Percentiles rank a stretch among this genome's conserved stretches.
Conservation (phyloP, 2,888 invertebrate genomes). For the Aleiodes alternator region DNA sequence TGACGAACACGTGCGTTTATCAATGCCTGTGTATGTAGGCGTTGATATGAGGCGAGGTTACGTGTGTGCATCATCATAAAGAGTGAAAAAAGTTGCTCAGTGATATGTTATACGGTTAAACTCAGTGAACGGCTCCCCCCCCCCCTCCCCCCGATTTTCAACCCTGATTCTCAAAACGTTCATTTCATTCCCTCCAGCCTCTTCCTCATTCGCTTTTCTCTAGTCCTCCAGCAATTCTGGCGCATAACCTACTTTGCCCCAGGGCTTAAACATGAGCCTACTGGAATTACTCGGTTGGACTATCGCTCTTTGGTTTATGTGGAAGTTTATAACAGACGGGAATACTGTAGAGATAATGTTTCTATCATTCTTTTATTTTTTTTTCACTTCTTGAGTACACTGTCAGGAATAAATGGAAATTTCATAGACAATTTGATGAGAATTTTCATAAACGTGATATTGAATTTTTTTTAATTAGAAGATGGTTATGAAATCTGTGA, state of each 20-base stretch:
- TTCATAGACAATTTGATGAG: too few relatives aligned
- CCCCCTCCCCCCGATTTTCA: slow-evolving; percentile 37
- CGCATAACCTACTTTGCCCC: slow-evolving; percentile 19
- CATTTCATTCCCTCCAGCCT: neutral
- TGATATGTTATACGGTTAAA: slow-evolving; percentile 36
- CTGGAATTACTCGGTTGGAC: slow-evolving; percentile 42
- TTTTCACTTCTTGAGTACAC: too few relatives aligned
- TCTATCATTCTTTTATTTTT: too few relatives aligned
- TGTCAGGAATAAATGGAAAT: too few relatives aligned
- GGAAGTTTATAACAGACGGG: too few relatives aligned
- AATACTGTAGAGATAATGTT: too few relatives aligned
- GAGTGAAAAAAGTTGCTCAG: slow-evolving; percentile 12
- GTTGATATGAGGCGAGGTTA: neutral
- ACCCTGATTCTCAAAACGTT: slow-evolving; percentile 24
- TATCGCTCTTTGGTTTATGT: too few relatives aligned
- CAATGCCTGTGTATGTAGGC: neutral
- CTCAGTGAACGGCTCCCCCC: slow-evolving; percentile 35
- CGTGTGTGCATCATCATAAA: slow-evolving; percentile 4
- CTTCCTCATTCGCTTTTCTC: neutral
- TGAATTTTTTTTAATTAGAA: too few relatives aligned
- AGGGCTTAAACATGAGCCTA: slow-evolving; percentile 43
- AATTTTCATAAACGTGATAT: too few relatives aligned
- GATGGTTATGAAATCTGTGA: too few relatives aligned
- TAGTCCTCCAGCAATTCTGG: neutral
- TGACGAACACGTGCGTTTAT: slow-evolving; percentile 5